phyloP scores from a whole-genome alignment of 2,888 invertebrate genomes.

The Trilocha varians region DNA sequence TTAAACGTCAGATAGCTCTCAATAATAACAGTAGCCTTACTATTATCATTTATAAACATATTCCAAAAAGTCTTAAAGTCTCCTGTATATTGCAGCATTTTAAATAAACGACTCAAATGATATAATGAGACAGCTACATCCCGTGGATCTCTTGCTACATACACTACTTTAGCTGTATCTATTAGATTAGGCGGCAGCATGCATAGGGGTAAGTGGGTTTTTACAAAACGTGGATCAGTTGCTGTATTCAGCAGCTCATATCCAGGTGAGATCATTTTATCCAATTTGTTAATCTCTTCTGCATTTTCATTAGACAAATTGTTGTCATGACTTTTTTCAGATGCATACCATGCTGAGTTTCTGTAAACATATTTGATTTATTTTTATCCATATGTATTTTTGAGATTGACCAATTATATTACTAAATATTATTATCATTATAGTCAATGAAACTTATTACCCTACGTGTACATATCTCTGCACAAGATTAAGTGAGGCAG shows the following conservation, averaged over 20 bases:
- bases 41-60: slow-evolving; percentile 71
- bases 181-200: slow-evolving; percentile 74
- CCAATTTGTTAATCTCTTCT: not conserved
- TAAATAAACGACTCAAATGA: slow-evolving; percentile 75
- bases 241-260: not conserved
- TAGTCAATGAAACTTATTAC: slow-evolving; percentile 45
- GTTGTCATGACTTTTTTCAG: not conserved
- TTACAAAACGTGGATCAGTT: slow-evolving; percentile 19
- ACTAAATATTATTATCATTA: not conserved
- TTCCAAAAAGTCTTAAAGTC: slow-evolving; percentile 76
- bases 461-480: slow-evolving; percentile 81
- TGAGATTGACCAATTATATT: no score
- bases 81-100: slow-evolving; percentile 69
- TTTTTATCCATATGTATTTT: not conserved
- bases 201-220: slow-evolving; percentile 79
- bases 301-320: not conserved
- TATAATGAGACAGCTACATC: slow-evolving; percentile 84
- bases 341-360: not conserved
- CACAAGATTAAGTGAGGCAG: slow-evolving; percentile 58
- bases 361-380: not conserved
- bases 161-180: slow-evolving; percentile 72
- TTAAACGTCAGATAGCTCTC: not conserved
- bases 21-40: slow-evolving; percentile 45
- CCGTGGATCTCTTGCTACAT: slow-evolving; percentile 84
- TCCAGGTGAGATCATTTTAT: not conserved